These are phyloP conservation scores for Mustela nigripes DNA, from an alignment of 2,113 vertebrate species.

Conservation along the genomic window DNA sequence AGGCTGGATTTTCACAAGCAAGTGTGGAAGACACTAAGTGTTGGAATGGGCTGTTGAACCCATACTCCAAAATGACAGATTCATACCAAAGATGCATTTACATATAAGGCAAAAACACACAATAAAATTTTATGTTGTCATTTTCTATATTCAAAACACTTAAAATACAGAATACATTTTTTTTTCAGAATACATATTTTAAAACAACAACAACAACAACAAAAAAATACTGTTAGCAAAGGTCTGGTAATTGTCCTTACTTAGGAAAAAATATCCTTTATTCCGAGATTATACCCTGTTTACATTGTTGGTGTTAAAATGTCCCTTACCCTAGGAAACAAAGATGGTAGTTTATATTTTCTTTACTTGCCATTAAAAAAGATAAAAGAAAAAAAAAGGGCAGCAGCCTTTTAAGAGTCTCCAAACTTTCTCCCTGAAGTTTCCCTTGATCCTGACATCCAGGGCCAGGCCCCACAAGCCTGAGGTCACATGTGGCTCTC, in stretches of 20 bases:
- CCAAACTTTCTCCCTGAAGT: background rate
- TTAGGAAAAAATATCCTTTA: background rate
- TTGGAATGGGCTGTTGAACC: background rate
- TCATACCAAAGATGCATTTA: background rate
- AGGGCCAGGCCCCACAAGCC: background rate
- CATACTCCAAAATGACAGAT: background rate
- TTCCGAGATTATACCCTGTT: conserved; percentile 8
- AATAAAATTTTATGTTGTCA: background rate
- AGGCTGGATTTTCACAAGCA: conserved; percentile 21
- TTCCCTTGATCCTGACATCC: conserved; percentile 2
- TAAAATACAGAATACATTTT: background rate
- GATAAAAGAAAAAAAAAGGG: background rate
- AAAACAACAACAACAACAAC: background rate
- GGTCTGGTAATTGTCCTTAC: background rate
- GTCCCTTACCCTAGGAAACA: conserved; percentile 14
- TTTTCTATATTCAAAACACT: conserved; percentile 39
- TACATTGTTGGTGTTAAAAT: background rate
- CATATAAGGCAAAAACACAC: background rate
- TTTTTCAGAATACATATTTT: background rate
- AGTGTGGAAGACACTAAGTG: background rate
- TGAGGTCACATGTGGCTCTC: background rate
- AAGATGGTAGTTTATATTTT: background rate
- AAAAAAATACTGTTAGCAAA: background rate
- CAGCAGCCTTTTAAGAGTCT: background rate
- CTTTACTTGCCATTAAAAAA: background rate